phyloP scores from a whole-genome alignment of 92 coral and sea anemone genomes.

The Epizoanthus fatuus region DNA sequence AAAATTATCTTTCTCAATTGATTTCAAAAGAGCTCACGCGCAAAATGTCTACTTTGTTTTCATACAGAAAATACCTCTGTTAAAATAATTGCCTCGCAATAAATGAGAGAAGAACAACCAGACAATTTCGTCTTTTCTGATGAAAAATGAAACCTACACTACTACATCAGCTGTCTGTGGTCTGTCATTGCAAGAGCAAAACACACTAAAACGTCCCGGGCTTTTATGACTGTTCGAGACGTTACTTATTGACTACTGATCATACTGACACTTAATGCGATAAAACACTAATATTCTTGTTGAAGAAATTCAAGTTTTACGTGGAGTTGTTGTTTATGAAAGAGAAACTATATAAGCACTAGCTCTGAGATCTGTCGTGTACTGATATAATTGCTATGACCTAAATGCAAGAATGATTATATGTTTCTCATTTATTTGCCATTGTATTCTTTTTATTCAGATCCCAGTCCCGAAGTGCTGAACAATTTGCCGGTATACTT shows the following conservation, averaged over 20 bases:
- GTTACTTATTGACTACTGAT: too few species aligned
- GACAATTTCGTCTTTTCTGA: background rate
- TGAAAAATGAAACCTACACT: background rate
- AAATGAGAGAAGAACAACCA: background rate
- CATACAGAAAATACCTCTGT: background rate
- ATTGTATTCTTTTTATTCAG: conserved; percentile 36
- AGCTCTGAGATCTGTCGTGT: background rate
- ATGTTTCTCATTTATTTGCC: background rate
- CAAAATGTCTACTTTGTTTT: background rate
- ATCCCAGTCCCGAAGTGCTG: conserved; percentile 92
- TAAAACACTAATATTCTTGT: too few species aligned
- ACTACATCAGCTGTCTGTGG: conserved; percentile 33
- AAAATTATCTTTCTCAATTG: background rate
- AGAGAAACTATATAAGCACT: too few species aligned
- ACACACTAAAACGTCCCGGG: too few species aligned
- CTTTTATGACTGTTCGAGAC: too few species aligned
- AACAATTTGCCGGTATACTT: conserved; percentile 95
- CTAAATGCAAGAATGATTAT: background rate
- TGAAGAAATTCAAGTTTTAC: too few species aligned
- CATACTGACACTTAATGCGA: background rate
- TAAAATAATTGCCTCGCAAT: background rate
- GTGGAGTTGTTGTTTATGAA: too few species aligned
- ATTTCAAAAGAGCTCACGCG: background rate
- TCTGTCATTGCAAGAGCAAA: background rate
- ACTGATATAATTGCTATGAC: too few species aligned